Conservation (phyloP, 2,113 vertebrate species). For the Callopanchax toddi region DNA sequence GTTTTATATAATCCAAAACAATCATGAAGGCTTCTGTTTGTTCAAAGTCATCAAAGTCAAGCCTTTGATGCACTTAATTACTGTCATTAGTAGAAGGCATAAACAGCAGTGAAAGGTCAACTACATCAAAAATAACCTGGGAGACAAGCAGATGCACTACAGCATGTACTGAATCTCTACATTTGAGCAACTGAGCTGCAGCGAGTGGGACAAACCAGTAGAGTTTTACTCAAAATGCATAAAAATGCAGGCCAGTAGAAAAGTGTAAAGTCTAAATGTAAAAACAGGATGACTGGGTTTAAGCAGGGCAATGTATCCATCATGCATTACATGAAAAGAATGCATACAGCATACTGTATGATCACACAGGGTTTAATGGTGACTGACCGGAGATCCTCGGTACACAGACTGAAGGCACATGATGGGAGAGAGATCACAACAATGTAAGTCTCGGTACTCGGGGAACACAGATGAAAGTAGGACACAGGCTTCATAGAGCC, state of each 20-base stretch:
- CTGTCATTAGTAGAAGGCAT: conserved; percentile 26
- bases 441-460: conserved; percentile 53
- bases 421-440: conserved; percentile 71
- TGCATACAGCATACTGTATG: conserved; percentile 39
- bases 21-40: conserved; percentile 14
- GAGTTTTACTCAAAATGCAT: conserved; percentile 37
- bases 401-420: conserved; percentile 86
- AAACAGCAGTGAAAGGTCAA: conserved; percentile 43
- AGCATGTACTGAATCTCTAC: conserved; percentile 18
- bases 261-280: conserved; percentile 12
- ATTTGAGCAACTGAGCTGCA: conserved; percentile 8
- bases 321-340: conserved; percentile 56
- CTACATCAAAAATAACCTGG: conserved; percentile 5
- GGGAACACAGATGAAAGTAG: conserved; percentile 50
- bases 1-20: neutral
- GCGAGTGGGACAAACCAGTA: conserved; percentile 11
- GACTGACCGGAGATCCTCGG: conserved; percentile 98
- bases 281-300: conserved; percentile 14
- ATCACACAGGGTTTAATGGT: conserved; percentile 49
- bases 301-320: conserved; percentile 23
- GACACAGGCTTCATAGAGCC: conserved; percentile 45
- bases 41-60: conserved; percentile 47
- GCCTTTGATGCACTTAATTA: conserved; percentile 51
- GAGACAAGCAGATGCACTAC: conserved; percentile 32
- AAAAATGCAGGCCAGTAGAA: conserved; percentile 26